phyloP scores from a whole-genome alignment of 2,797 vertebrate species.

The Enteromius anoplus region DNA sequence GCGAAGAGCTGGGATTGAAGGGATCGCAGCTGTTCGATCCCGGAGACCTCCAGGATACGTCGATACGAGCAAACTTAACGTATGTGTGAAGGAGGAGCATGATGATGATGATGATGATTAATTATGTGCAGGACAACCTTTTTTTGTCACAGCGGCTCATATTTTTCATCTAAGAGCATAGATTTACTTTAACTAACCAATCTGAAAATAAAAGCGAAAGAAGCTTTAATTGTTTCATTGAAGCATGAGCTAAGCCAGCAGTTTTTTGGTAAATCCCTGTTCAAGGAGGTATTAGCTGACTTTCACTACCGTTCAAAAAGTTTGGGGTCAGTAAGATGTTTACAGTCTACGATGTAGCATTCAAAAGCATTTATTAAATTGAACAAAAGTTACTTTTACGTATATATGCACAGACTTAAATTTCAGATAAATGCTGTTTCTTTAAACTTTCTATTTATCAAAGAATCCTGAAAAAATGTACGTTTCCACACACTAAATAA shows the following conservation, averaged over 20 bases:
- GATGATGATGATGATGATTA: not conserved
- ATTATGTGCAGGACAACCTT: not conserved
- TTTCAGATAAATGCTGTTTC: not conserved
- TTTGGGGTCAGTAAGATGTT: not conserved
- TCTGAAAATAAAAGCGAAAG: not conserved
- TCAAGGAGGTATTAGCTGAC: not conserved
- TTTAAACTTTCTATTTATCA: not conserved
- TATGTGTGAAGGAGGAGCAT: conserved; percentile 65
- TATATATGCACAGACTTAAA: not conserved
- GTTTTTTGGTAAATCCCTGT: not conserved
- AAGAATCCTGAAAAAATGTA: not conserved
- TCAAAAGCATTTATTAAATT: not conserved
- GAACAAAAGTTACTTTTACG: not conserved
- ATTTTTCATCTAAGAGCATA: not conserved
- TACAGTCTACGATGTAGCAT: not conserved
- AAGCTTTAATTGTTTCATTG: not conserved
- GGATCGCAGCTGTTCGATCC: conserved; percentile 98
- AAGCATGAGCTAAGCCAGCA: not conserved
- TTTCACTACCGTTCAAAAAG: not conserved
- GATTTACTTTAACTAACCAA: not conserved
- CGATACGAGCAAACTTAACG: conserved; percentile 88
- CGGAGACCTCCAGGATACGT: conserved; percentile 92
- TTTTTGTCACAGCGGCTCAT: not conserved
- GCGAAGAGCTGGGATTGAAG: conserved; percentile 93
- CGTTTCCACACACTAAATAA: not conserved